phyloP scores from a whole-genome alignment of 1,140 invertebrate genomes.

The Sinella curviseta region DNA sequence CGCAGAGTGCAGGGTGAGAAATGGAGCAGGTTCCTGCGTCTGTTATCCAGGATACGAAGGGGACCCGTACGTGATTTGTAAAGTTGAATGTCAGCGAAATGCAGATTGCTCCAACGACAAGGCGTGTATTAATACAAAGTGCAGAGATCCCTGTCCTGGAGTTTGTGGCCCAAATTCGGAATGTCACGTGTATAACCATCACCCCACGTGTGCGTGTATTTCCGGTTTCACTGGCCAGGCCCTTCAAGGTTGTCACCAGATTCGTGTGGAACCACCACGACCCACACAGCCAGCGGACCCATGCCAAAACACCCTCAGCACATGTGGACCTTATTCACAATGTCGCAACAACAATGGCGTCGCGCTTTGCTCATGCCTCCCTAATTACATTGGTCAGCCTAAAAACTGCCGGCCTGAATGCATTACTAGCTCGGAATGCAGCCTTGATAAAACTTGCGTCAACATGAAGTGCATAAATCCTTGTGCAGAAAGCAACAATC shows the following conservation, averaged over 20 bases:
- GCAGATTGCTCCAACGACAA: conserved; percentile 69
- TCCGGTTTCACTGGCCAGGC: conserved; percentile 25
- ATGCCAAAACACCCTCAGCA: conserved; percentile 73
- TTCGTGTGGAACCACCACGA: conserved; percentile 51
- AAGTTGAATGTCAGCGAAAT: conserved; percentile 73
- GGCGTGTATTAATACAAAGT: conserved; percentile 66
- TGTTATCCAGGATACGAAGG: conserved; percentile 66
- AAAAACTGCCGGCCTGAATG: conserved; percentile 77
- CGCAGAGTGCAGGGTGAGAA: conserved; percentile 63
- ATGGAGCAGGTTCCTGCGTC: conserved; percentile 61
- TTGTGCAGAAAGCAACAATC: conserved; percentile 61
- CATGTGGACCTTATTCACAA: conserved; percentile 72
- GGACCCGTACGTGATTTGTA: conserved; percentile 63
- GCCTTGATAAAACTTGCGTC: conserved; percentile 67
- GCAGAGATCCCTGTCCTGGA: conserved; percentile 65
- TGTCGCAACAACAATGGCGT: conserved; percentile 67
- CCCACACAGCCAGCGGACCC: conserved; percentile 69
- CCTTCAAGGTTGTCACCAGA: conserved; percentile 48
- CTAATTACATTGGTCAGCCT: conserved; percentile 69
- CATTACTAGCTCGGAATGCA: conserved; percentile 70
- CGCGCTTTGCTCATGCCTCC: conserved; percentile 74
- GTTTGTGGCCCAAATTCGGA: conserved; percentile 1
- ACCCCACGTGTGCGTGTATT: conserved; percentile 60
- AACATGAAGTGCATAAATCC: conserved; percentile 71
- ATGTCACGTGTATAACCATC: conserved; percentile 63